Evolutionary conservation across 2,113 vertebrate species (phyloP).

Genomic region (Anser cygnoides): DNA sequence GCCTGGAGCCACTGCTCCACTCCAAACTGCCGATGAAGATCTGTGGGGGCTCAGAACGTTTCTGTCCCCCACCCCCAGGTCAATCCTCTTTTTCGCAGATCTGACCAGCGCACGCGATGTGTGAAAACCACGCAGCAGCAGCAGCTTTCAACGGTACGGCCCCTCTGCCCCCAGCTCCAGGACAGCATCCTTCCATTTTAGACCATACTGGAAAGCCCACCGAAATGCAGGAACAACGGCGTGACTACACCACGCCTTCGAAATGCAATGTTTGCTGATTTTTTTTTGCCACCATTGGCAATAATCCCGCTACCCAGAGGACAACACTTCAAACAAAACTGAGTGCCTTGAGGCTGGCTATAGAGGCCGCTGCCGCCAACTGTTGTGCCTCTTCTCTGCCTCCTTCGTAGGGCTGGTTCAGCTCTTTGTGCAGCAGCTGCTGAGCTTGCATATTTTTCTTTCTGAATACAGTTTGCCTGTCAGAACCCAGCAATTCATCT

Average conservation of each 20-base stretch:
- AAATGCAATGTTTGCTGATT: rapidly evolving
- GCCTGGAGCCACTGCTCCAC: neutral
- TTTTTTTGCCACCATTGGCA: neutral
- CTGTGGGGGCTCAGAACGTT: neutral
- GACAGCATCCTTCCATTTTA: neutral
- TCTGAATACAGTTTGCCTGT: neutral
- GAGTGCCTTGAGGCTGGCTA: neutral
- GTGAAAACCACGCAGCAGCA: neutral
- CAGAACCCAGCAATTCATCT: neutral
- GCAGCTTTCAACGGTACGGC: neutral
- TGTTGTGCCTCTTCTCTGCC: neutral
- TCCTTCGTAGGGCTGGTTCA: neutral
- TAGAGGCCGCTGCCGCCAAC: neutral
- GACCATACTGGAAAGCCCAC: neutral
- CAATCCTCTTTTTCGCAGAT: neutral
- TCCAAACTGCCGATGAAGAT: neutral
- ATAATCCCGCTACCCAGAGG: neutral
- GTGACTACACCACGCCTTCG: neutral
- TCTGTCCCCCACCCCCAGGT: neutral
- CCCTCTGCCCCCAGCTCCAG: neutral
- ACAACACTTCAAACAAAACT: neutral
- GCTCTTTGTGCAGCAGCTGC: neutral
- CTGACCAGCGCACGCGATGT: neutral
- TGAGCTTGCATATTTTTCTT: neutral
- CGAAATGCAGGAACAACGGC: neutral